These are phyloP conservation scores for Papilio polyxenes DNA, from an alignment of 1,140 invertebrate genomes.

Conservation along the genomic window DNA sequence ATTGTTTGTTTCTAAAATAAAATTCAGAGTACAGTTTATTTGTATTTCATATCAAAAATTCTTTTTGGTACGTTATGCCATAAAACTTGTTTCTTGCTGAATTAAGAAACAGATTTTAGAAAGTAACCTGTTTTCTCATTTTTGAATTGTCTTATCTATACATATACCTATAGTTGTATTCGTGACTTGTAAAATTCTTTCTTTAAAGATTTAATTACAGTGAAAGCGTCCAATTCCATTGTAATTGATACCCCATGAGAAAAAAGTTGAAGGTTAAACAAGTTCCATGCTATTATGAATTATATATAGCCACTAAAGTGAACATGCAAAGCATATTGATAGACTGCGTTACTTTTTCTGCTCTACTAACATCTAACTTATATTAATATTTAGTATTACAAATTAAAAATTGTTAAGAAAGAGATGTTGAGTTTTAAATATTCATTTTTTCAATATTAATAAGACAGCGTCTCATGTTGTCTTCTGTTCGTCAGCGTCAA, in stretches of 20 bases:
- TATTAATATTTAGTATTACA: too few relatives aligned
- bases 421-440: not conserved
- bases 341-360: not conserved
- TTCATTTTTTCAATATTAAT: not conserved
- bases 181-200: too few relatives aligned
- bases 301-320: too few relatives aligned
- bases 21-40: constrained; percentile 4
- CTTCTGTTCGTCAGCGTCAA: constrained; percentile 26
- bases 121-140: too few relatives aligned
- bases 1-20: constrained; percentile 9
- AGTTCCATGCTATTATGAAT: too few relatives aligned
- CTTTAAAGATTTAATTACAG: too few relatives aligned
- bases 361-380: not conserved
- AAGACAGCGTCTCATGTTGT: not conserved
- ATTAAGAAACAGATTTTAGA: not conserved
- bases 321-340: not conserved
- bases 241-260: not conserved
- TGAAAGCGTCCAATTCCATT: not conserved
- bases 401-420: not conserved
- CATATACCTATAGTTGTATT: too few relatives aligned
- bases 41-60: constrained; percentile 7
- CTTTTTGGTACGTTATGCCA: not conserved
- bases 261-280: too few relatives aligned
- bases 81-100: not conserved
- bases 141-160: too few relatives aligned